phyloP scores from a whole-genome alignment of 1,140 invertebrate genomes.

The Gryon sp. region DNA sequence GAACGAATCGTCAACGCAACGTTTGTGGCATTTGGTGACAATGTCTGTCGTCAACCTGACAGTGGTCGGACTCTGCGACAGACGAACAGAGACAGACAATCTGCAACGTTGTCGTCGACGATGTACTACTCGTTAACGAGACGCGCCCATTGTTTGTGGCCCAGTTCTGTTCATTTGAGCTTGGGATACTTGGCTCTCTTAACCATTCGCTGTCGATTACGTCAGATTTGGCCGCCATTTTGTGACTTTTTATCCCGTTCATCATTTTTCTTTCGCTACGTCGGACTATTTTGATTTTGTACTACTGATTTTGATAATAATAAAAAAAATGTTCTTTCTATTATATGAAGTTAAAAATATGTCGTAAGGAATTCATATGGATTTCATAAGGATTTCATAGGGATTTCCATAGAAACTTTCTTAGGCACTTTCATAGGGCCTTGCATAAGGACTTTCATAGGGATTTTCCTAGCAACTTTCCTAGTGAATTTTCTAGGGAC shows the following conservation, averaged over 20 bases:
- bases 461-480: too few relatives aligned
- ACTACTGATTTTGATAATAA: too few relatives aligned
- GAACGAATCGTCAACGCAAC: conserved; percentile 25
- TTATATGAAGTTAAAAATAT: too few relatives aligned
- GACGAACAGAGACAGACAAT: conserved; percentile 30
- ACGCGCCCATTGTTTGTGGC: conserved; percentile 70
- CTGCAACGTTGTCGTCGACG: conserved; percentile 47
- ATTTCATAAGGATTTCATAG: too few relatives aligned
- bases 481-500: too few relatives aligned
- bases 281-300: too few relatives aligned
- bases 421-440: too few relatives aligned
- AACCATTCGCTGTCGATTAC: conserved; percentile 4
- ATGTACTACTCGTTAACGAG: conserved; percentile 68
- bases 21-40: conserved; percentile 39
- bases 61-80: conserved; percentile 31
- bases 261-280: not conserved
- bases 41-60: conserved; percentile 34
- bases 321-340: too few relatives aligned
- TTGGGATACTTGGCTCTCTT: conserved; percentile 6
- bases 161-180: conserved; percentile 66
- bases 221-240: conserved; percentile 4
- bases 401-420: too few relatives aligned
- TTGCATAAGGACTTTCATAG: too few relatives aligned
- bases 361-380: too few relatives aligned
- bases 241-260: too few relatives aligned